Evolutionary conservation across 2,888 invertebrate genomes (phyloP), one percentile per base, ranked within the genome.

Genomic region (Caenorhabditis macrosperma): DNA sequence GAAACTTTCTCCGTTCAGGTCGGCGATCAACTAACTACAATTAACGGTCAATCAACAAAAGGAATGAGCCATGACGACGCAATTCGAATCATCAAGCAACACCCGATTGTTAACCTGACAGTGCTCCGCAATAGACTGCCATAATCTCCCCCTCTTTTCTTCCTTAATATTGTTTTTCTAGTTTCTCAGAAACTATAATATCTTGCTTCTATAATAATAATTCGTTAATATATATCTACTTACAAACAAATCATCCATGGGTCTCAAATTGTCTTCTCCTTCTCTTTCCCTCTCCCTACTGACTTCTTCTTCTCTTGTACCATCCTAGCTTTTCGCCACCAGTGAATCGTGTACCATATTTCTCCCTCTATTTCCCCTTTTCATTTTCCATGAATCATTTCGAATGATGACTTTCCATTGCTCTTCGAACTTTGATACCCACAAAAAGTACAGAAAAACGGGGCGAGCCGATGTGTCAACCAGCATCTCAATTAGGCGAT

Each of bases 11-110:
- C n/a, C n/a, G 38, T 69, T 20, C 59, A 75, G 78, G 84, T 84
- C 33, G 84, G 84, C 48, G 84, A 84, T 54, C 81, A 84, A 67
- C 50, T 94, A 82, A 92, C 94, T 74, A 94, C 94, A 91, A 94
- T 94, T 82, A 94, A 94, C 90, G 93, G 93, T 24, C 93, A 93
- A 82, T 93, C 93, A 86, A 94, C 94, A 26, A 93, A 93, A 87
- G 93, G 93, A 86, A 94, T 94, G 94, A 94, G 94, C n/a, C 94
- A 94, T 90, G 93, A 93, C 20, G 93, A 94, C 87, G 94, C 94
- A 22, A 94, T 94, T 84, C 93, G 94, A 87, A 92, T 94, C 80
- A 94, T 94, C 86, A 93, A 94, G 86, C 93, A 84, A 60, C 81
- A 88, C 44, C 79, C 84, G 12, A 83, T 82, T 12, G 89, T 89